Conservation (phyloP, 2,113 vertebrate genomes). For the Marmota flaviventris region DNA sequence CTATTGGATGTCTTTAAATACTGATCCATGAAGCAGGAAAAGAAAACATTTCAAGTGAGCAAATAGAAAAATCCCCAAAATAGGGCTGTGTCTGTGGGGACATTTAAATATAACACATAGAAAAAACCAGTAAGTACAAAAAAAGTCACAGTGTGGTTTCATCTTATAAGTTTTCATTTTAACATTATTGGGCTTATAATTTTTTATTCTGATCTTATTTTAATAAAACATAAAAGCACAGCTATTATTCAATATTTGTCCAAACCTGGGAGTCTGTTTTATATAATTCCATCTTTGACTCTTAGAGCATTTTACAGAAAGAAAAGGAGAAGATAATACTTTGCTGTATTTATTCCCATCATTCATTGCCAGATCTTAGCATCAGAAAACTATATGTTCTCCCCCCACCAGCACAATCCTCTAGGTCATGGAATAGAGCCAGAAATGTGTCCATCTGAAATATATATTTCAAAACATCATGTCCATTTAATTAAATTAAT, state of each 20-base stretch:
- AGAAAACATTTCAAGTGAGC: slow-evolving; percentile 59
- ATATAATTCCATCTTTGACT: neutral
- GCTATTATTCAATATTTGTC: neutral
- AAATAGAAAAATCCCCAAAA: neutral
- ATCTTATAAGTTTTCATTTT: slow-evolving; percentile 29
- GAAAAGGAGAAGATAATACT: neutral
- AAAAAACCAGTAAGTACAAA: neutral
- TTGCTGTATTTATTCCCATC: neutral
- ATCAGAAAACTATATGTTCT: neutral
- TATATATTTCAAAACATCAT: neutral
- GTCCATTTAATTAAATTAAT: neutral
- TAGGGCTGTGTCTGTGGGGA: neutral
- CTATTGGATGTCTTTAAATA: slow-evolving; percentile 18
- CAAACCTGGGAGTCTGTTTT: neutral
- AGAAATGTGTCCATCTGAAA: neutral
- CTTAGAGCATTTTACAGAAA: neutral
- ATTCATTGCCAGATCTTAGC: neutral
- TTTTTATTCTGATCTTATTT: slow-evolving; percentile 1
- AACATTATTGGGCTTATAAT: neutral
- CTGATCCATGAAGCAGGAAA: neutral
- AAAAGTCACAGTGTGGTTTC: neutral
- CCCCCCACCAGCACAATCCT: neutral
- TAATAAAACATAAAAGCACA: neutral
- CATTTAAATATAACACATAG: slow-evolving; percentile 16
- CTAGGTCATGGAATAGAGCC: neutral